phyloP scores from a whole-genome alignment of 2,113 vertebrate species.

The Hipposideros armiger region DNA sequence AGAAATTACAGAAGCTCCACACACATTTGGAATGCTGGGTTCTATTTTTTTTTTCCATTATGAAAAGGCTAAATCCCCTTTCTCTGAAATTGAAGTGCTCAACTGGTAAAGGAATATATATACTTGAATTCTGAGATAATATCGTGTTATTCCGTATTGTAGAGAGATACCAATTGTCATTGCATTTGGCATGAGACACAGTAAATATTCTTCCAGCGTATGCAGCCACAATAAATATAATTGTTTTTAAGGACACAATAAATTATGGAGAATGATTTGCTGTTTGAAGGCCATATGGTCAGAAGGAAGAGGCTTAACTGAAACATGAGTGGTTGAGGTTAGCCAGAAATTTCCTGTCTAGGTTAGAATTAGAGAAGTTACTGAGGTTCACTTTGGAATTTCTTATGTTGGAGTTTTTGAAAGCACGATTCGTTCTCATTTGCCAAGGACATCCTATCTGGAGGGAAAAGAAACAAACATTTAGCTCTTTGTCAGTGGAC shows the following conservation, averaged over 20 bases:
- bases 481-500: background rate
- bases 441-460: background rate
- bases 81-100: conserved; percentile 39
- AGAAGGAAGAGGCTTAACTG: conserved; percentile 48
- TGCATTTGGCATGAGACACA: background rate
- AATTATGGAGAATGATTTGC: conserved; percentile 31
- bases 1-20: conserved; percentile 11
- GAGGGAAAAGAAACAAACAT: background rate
- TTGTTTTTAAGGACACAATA: conserved; percentile 58
- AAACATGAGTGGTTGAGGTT: conserved; percentile 42
- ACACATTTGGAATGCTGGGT: background rate
- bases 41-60: background rate
- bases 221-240: conserved; percentile 3
- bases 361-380: conserved; percentile 34
- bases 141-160: background rate
- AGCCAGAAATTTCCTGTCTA: conserved; percentile 47
- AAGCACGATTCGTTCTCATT: conserved; percentile 54
- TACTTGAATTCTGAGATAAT: conserved; percentile 39
- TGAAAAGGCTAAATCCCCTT: background rate
- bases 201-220: conserved; percentile 29
- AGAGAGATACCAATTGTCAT: conserved; percentile 35
- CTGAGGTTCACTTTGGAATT: background rate
- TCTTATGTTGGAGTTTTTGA: conserved; percentile 18
- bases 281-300: conserved; percentile 37
- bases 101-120: conserved; percentile 13